Percentiles rank a stretch among this genome's conserved stretches.
These are phyloP conservation scores for Belonocnema kinseyi DNA, from an alignment of 1,140 invertebrate genomes.

Conservation along the genomic window DNA sequence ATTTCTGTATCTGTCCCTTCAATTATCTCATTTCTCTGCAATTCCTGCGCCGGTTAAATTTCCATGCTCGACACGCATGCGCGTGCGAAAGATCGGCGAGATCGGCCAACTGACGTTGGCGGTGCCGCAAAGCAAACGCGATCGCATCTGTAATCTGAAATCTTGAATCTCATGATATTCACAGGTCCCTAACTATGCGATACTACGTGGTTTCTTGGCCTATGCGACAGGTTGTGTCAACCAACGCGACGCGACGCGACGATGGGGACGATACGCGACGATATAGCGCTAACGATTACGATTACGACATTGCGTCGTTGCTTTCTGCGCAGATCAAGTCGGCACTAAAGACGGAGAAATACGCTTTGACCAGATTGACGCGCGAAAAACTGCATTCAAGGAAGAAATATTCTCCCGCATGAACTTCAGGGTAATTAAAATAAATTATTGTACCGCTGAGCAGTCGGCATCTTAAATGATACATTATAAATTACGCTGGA, in stretches of 20 bases:
- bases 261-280: conserved; percentile 49
- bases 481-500: conserved; percentile 1
- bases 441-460: neutral
- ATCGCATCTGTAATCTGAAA: conserved; percentile 63
- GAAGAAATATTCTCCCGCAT: conserved; percentile 21
- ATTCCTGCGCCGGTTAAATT: conserved; percentile 3
- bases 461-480: neutral
- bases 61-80: conserved; percentile 35
- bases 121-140: conserved; percentile 59
- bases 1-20: neutral
- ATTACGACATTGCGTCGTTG: conserved; percentile 43
- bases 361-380: neutral
- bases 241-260: conserved; percentile 23
- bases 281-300: conserved; percentile 55
- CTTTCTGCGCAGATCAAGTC: conserved; percentile 34
- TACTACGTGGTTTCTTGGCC: conserved; percentile 9
- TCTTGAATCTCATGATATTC: conserved; percentile 51
- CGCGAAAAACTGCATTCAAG: conserved; percentile 22
- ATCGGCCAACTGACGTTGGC: conserved; percentile 40
- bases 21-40: conserved; percentile 3
- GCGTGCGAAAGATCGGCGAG: conserved; percentile 51
- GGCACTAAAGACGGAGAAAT: conserved; percentile 18
- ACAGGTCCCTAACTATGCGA: conserved; percentile 43
- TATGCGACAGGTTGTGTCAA: conserved; percentile 46
- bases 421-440: neutral